Evolutionary conservation across 2,888 invertebrate species (phyloP).

Genomic region (Tolmerus cingulatus): DNA sequence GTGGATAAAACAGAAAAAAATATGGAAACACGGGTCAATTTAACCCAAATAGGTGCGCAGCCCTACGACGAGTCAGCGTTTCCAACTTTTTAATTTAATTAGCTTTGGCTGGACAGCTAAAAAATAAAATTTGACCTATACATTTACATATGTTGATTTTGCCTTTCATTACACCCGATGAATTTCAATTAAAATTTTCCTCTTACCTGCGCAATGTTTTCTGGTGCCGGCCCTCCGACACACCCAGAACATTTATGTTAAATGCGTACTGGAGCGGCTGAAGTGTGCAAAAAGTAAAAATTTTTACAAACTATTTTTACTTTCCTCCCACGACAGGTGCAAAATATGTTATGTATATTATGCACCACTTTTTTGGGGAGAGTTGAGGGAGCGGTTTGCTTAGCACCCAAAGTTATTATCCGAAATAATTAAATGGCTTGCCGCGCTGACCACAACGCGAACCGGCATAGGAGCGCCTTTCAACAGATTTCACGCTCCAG

Average conservation of each 20-base stretch:
- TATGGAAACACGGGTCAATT: background rate
- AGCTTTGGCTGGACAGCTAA: slow-evolving; percentile 10
- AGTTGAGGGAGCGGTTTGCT: background rate
- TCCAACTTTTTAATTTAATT: slow-evolving; percentile 38
- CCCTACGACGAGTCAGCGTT: background rate
- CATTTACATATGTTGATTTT: slow-evolving; percentile 33
- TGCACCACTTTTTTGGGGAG: background rate
- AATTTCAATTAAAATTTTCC: slow-evolving; percentile 34
- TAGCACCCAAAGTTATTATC: background rate
- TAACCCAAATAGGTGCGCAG: background rate
- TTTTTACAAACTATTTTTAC: background rate
- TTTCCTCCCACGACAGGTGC: background rate
- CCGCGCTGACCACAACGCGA: background rate
- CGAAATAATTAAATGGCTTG: slow-evolving; percentile 6
- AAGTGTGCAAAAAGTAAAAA: background rate
- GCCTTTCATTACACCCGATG: slow-evolving; percentile 27
- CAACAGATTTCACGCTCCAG: slow-evolving; percentile 14
- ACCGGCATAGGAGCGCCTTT: background rate
- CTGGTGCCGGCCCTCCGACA: background rate
- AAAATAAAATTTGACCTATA: slow-evolving; percentile 16
- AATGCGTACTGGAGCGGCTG: background rate
- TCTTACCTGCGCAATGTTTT: background rate
- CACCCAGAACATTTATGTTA: background rate
- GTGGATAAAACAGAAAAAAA: background rate
- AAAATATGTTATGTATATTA: background rate